These are phyloP conservation scores for Pandemis corylana DNA, from an alignment of 2,888 invertebrate genomes.

Conservation along the genomic window DNA sequence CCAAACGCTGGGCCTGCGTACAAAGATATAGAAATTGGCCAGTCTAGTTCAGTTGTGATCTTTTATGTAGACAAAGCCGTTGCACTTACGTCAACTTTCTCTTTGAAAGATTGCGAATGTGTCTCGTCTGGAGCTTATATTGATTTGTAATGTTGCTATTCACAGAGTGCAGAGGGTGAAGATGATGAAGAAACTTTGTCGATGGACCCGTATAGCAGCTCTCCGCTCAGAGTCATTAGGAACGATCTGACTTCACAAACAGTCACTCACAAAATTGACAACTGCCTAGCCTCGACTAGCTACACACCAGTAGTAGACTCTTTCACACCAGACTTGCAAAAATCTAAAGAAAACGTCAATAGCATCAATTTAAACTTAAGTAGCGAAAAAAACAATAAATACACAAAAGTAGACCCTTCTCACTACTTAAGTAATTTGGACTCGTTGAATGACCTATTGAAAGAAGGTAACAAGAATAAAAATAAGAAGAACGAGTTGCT, in stretches of 20 bases:
- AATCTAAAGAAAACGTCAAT: constrained; percentile 73
- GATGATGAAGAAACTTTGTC: constrained; percentile 86
- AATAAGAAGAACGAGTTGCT: constrained; percentile 63
- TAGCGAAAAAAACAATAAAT: constrained; percentile 63
- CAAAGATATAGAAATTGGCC: not conserved
- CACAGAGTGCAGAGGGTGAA: constrained; percentile 82
- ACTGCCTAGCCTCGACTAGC: constrained; percentile 61
- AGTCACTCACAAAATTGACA: constrained; percentile 50
- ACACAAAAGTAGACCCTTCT: constrained; percentile 59
- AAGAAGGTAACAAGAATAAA: constrained; percentile 58
- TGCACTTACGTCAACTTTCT: not conserved
- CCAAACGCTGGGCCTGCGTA: not conserved
- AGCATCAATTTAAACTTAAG: constrained; percentile 76
- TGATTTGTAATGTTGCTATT: not conserved
- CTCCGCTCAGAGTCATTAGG: constrained; percentile 67
- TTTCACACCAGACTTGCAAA: constrained; percentile 69
- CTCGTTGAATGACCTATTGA: constrained; percentile 62
- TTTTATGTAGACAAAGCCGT: too few relatives aligned
- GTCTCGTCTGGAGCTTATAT: not conserved
- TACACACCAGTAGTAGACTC: constrained; percentile 60
- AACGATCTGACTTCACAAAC: constrained; percentile 70
- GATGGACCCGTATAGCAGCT: constrained; percentile 72
- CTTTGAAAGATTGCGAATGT: not conserved
- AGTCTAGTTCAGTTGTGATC: not conserved
- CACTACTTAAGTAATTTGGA: constrained; percentile 61